Base-by-base conservation (phyloP, 2,888 invertebrate genomes). In the Cephus pygmeus region DNA sequence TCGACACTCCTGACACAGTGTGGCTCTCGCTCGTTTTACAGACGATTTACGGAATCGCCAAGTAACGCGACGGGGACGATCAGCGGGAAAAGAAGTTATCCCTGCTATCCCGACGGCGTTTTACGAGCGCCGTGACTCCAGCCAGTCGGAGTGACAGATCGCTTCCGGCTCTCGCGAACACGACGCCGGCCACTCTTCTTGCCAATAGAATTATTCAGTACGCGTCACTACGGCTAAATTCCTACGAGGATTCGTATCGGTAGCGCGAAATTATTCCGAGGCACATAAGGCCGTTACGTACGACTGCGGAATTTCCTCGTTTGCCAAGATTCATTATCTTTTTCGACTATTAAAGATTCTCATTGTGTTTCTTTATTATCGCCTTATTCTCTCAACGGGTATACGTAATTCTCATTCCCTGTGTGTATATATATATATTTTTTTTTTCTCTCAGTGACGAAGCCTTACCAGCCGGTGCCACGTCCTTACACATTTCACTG, bases 121-220 rank as follows among this genome's bases (percentile, higher is more conserved):
- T 56, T 56, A 34, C 71, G 31, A 31, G 71, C 31, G 71, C 15
- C 71, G 71, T 34, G 33, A 33, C 71, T 71, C 71, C 4, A 33
- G 36, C 35, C 74, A 34, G 35, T 30, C 36, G 1, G 33, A 35
- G 74, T 87, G 87, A 88, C 88, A 88, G 85, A 88, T 88, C 86
- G 85, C 83, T 88, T 88, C 88, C 88, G 88, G 82, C 79, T 80
- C 75, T 76, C 78, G 78, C 73, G 9, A 34, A 35, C 74, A 23
- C 36, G 56, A 23, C 36, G 56, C 74, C 74, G 75, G 76, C 81
- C 78, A 80, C 34, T 33, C 31, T 6, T 34, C 34, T 74, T n/a
- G 74, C 74, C 35, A 34, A 34, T 34, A 34, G 82, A 87, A 86
- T 86, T 85, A 85, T 85, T 87, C 86, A 87, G 36, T n/a, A 34